A percentile compares a stretch with the other conserved stretches of the same genome.
phyloP scores from a whole-genome alignment of 2,797 vertebrate species.

The Mustela erminea region DNA sequence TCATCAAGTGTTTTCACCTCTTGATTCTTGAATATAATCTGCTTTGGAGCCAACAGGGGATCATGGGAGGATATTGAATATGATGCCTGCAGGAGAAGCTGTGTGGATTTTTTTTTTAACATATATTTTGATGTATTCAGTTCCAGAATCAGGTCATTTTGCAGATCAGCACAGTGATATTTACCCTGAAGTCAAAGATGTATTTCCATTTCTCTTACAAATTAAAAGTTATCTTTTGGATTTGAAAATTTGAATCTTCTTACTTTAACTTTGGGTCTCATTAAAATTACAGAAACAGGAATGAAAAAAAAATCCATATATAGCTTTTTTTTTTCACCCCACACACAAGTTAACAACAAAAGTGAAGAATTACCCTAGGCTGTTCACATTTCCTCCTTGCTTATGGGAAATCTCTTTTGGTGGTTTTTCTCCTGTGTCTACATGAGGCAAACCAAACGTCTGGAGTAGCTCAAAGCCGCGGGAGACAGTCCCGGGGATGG shows the following conservation, averaged over 20 bases:
- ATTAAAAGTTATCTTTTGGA: conserved; percentile 69
- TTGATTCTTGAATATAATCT: conserved; percentile 66
- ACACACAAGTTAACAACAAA: conserved; percentile 63
- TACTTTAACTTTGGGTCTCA: conserved; percentile 64
- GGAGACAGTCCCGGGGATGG: background rate
- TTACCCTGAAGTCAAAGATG: conserved; percentile 63
- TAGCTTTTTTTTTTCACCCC: conserved; percentile 50
- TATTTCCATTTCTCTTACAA: conserved; percentile 75
- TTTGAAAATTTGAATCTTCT: conserved; percentile 71
- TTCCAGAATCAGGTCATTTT: conserved; percentile 61
- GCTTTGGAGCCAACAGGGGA: conserved; percentile 29
- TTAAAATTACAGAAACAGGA: conserved; percentile 72
- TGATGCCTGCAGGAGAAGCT: background rate
- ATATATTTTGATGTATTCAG: conserved; percentile 54
- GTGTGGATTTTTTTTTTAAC: background rate
- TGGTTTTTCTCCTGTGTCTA: conserved; percentile 49
- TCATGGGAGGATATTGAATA: conserved; percentile 31
- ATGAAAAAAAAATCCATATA: conserved; percentile 61
- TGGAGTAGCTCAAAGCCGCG: background rate
- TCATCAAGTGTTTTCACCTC: conserved; percentile 53
- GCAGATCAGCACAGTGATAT: conserved; percentile 48
- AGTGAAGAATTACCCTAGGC: conserved; percentile 61
- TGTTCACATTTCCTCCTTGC: conserved; percentile 61
- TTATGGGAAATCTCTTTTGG: conserved; percentile 11
- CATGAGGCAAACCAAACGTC: conserved; percentile 31